Percentiles rank a stretch among this genome's conserved stretches.
phyloP scores from a whole-genome alignment of 2,113 vertebrate genomes.

The Pterocles gutturalis region DNA sequence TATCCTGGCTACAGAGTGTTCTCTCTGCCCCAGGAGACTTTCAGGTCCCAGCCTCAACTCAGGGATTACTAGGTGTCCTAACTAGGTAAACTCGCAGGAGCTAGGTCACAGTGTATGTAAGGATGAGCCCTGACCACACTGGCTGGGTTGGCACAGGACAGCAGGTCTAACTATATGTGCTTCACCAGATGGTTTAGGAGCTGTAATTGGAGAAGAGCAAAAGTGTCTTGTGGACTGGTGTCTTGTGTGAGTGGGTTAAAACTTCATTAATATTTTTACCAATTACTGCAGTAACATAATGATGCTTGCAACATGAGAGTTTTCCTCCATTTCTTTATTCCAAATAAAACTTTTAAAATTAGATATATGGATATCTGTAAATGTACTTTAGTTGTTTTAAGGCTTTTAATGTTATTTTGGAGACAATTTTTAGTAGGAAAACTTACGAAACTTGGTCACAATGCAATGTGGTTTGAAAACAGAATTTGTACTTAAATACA shows the following conservation, averaged over 20 bases:
- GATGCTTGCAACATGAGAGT: not conserved
- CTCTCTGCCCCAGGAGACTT: not conserved
- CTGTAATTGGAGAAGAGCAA: not conserved
- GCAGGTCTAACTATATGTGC: not conserved
- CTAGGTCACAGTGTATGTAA: not conserved
- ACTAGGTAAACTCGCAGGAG: not conserved
- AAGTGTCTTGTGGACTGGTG: not conserved
- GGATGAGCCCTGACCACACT: not conserved
- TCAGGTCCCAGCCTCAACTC: not conserved
- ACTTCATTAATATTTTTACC: not conserved
- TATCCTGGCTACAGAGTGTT: rapidly evolving
- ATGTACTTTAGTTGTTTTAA: not conserved
- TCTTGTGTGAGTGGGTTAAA: not conserved
- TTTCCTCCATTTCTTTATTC: not conserved
- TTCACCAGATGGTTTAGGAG: not conserved
- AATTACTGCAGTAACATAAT: not conserved
- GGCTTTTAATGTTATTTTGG: not conserved
- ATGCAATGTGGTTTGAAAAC: not conserved
- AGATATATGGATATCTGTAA: not conserved
- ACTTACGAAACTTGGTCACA: not conserved
- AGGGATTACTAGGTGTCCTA: not conserved
- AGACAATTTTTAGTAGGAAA: not conserved
- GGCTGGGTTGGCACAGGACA: not conserved
- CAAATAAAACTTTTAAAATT: not conserved
- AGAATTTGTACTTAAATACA: not conserved